phyloP scores from a whole-genome alignment of 2,113 vertebrate species.

The Dipodomys merriami region DNA sequence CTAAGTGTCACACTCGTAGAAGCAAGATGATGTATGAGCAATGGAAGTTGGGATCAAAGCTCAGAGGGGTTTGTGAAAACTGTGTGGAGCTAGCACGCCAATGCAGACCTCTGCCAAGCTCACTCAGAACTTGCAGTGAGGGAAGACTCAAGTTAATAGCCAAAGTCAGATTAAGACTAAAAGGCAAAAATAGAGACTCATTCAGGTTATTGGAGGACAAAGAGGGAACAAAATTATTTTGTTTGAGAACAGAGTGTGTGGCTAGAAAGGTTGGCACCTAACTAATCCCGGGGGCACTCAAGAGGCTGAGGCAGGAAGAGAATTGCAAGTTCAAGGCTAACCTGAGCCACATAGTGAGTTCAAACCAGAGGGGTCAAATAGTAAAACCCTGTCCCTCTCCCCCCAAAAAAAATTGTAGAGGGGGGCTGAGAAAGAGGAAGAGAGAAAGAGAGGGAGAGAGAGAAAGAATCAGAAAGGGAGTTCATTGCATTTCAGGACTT shows the following conservation, averaged over 20 bases:
- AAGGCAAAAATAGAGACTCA: slow-evolving; percentile 34
- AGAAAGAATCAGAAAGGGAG: not conserved
- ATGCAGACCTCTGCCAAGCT: not conserved
- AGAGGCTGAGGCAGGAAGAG: too few species aligned
- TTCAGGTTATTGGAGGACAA: slow-evolving; percentile 26
- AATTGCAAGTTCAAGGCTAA: not conserved
- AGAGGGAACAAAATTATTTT: not conserved
- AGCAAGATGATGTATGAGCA: slow-evolving; percentile 65
- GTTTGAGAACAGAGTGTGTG: not conserved
- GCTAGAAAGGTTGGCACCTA: too few species aligned
- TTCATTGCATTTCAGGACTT: not conserved
- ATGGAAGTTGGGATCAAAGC: slow-evolving; percentile 32
- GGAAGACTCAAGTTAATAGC: slow-evolving; percentile 3
- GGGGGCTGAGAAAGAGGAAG: not conserved
- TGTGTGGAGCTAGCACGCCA: slow-evolving; percentile 14
- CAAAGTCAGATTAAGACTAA: not conserved
- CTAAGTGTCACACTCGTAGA: slow-evolving; percentile 60
- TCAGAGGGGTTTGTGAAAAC: slow-evolving; percentile 32
- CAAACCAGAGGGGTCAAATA: not conserved
- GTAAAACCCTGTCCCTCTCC: not conserved
- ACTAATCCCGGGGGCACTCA: not conserved
- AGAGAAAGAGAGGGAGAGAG: not conserved
- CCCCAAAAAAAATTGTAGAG: too few species aligned
- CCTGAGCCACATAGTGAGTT: not conserved
- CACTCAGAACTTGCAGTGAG: not conserved